Base-by-base conservation (phyloP, 2,888 invertebrate species). In the Oscheius myriophilus region DNA sequence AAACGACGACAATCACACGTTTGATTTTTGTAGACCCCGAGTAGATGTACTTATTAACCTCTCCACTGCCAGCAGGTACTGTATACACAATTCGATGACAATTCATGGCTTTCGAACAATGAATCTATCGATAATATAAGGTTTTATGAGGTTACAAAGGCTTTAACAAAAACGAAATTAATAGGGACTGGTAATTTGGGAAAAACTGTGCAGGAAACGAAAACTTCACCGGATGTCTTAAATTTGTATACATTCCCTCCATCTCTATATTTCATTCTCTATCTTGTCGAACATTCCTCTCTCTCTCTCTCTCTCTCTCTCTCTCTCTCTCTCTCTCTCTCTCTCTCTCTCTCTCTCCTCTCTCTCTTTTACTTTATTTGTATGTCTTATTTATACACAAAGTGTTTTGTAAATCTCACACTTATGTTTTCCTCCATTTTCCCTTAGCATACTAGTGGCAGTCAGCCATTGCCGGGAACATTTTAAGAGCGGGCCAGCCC, bases 91-190 rank as follows among this genome's bases (percentile, higher is more conserved):
- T 39, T 33, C 33, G n/a, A 21, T 12, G 26, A 43, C 58, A 41
- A 16, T 42, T 3, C 23, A 45, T 45, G 45, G 43, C 43, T 58
- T 58, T 42, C 23, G 23, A 16, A n/a, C 45, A 58, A 58, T 58
- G 45, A 58, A 58, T 39, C 39, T 41, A 39, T 55, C 42, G n/a
- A 21, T 33, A 14, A 42, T 14, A 16, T 54, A 26, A 16, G 39
- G 39, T 23, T 16, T 53, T 7, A 25, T 53, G 23, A 14, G 53
- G 6, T 53, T n/a, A 11, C 51, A 14, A 14, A 14, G 6, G 7
- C 2, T 53, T 53, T 55, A 39, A 16, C 55, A 39, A 11, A 14
- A 11, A 9, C n/a, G 51, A 18, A n/a, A 9, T 9, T 51, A 16
- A 51, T 18, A 51, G 21, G 21, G 11, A 18, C 9, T 16, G 12